phyloP scores from a whole-genome alignment of 2,113 vertebrate species.

The Psittacara wagleri region DNA sequence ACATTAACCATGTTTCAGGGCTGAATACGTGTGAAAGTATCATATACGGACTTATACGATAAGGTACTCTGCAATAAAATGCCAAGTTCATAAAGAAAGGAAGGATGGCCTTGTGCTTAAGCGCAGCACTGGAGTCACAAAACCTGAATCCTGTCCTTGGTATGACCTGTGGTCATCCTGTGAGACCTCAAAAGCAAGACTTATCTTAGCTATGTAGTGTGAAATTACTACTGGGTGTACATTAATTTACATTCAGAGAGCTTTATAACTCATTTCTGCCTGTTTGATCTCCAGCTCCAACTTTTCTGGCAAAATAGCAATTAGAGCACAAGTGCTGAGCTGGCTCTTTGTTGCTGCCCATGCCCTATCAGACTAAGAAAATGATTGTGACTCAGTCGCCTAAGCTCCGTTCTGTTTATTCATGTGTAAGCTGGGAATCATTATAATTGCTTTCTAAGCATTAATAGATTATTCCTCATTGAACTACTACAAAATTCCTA shows the following conservation, averaged over 20 bases:
- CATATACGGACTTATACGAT: not conserved
- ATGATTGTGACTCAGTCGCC: slow-evolving; percentile 56
- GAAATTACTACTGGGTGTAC: not conserved
- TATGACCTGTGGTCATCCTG: not conserved
- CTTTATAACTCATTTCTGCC: slow-evolving; percentile 32
- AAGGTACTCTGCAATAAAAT: not conserved
- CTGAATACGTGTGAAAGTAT: not conserved
- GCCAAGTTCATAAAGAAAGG: not conserved
- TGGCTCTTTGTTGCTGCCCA: slow-evolving; percentile 42
- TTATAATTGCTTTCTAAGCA: slow-evolving; percentile 65
- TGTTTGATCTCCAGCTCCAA: slow-evolving; percentile 51
- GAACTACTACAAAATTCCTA: slow-evolving; percentile 26
- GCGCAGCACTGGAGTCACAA: not conserved
- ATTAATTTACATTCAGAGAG: slow-evolving; percentile 33
- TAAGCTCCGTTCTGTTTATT: slow-evolving; percentile 50
- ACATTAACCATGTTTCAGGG: not conserved
- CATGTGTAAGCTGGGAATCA: slow-evolving; percentile 61
- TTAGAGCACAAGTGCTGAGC: slow-evolving; percentile 62
- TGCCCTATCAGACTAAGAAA: slow-evolving; percentile 48
- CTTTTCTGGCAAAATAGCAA: slow-evolving; percentile 58
- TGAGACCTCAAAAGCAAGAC: not conserved
- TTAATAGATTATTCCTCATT: slow-evolving; percentile 64
- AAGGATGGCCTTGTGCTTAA: not conserved
- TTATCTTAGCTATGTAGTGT: not conserved
- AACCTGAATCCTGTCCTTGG: not conserved